Percentiles rank a stretch among this genome's conserved stretches.
Conservation (phyloP, 1,140 invertebrate species). For the Eupeodes corollae region DNA sequence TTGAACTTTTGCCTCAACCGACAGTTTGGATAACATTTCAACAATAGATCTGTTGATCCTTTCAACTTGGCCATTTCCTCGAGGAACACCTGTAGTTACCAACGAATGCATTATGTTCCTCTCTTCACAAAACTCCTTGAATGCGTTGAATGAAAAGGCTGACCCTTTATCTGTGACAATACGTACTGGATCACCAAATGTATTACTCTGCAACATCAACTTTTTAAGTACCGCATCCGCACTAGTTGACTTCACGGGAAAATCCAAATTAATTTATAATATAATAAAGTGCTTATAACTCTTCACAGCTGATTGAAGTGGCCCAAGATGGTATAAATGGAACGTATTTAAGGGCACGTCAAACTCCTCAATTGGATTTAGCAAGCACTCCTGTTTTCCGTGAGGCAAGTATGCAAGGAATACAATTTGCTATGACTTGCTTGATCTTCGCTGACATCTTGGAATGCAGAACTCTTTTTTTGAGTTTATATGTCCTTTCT, state of each 20-base stretch:
- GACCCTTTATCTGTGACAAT: slow-evolving; percentile 10
- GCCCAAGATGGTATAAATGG: slow-evolving; percentile 14
- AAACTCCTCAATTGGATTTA: slow-evolving; percentile 23
- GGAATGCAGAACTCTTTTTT: slow-evolving; percentile 36
- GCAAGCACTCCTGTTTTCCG: slow-evolving; percentile 35
- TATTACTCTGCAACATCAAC: background rate
- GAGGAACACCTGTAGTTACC: too few species aligned
- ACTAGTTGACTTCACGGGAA: background rate
- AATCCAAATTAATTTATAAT: slow-evolving; percentile 10
- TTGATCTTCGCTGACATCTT: slow-evolving; percentile 23
- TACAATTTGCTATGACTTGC: slow-evolving; percentile 22
- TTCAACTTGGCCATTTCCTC: too few species aligned
- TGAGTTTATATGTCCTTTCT: slow-evolving; percentile 16
- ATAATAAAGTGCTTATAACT: slow-evolving; percentile 24
- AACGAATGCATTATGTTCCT: background rate
- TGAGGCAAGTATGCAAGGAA: slow-evolving; percentile 23
- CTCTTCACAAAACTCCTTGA: background rate
- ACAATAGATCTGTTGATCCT: too few species aligned
- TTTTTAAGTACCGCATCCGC: slow-evolving; percentile 9
- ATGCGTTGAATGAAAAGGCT: background rate
- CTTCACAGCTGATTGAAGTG: slow-evolving; percentile 18
- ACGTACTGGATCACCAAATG: slow-evolving; percentile 14
- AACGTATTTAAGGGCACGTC: slow-evolving; percentile 17
- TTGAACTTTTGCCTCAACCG: too few species aligned
- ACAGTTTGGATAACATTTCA: too few species aligned